Evolutionary conservation across 2,797 vertebrate genomes (phyloP).

Genomic region (Falco columbarius): DNA sequence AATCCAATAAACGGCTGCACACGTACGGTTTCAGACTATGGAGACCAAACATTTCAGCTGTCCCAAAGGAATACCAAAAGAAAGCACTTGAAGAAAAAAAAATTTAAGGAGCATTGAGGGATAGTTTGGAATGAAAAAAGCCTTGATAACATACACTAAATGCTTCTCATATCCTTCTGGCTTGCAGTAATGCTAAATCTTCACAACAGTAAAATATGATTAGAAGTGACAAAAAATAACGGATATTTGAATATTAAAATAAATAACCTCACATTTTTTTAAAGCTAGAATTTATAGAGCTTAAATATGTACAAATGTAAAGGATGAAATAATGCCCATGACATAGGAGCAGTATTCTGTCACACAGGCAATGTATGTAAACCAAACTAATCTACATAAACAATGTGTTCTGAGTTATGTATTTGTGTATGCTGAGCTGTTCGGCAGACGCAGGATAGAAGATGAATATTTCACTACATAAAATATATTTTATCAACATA

Average conservation of each 20-base stretch:
- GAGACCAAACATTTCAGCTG: neutral
- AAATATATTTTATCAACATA: neutral
- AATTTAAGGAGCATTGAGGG: neutral
- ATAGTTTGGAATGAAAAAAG: neutral
- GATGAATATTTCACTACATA: neutral
- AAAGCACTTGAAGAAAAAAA: neutral
- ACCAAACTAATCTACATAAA: constrained; percentile 11
- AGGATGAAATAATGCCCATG: neutral
- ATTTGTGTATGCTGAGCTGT: neutral
- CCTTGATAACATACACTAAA: neutral
- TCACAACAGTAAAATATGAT: neutral
- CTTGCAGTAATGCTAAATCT: neutral
- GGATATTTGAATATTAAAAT: neutral
- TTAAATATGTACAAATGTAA: neutral
- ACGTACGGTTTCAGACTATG: neutral
- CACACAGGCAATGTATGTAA: neutral
- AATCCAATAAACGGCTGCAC: neutral
- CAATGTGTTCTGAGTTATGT: neutral
- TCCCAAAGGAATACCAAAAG: neutral
- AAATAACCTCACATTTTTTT: neutral
- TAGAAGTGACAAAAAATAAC: neutral
- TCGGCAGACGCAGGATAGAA: neutral
- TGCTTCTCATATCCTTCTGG: neutral
- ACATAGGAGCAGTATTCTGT: neutral
- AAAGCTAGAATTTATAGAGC: neutral